A percentile compares a stretch with the other conserved stretches of the same genome.
Evolutionary conservation across 2,888 invertebrate species (phyloP).

Genomic region (Brachypterus glaber): DNA sequence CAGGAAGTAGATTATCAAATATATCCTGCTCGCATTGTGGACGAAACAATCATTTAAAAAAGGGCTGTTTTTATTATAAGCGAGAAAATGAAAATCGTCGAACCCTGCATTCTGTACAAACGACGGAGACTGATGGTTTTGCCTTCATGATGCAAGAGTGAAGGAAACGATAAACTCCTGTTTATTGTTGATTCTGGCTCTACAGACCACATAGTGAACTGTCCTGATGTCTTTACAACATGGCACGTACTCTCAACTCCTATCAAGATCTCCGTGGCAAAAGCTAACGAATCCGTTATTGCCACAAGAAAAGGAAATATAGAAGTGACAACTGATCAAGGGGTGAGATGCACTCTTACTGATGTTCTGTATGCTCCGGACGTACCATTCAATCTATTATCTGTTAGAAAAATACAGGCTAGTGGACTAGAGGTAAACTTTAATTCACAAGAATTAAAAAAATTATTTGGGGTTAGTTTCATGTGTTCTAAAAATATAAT

Average conservation of each 20-base stretch:
- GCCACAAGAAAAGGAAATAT: conserved; percentile 2
- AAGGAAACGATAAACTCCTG: background rate
- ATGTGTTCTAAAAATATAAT: background rate
- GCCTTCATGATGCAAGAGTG: background rate
- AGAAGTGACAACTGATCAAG: background rate
- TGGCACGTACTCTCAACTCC: background rate
- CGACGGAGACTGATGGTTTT: background rate
- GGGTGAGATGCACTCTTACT: background rate
- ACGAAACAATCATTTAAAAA: conserved; percentile 7
- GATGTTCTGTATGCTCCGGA: conserved; percentile 29
- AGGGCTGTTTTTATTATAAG: conserved; percentile 24
- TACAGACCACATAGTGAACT: background rate
- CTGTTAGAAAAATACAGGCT: conserved; percentile 20
- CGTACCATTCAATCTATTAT: conserved; percentile 27
- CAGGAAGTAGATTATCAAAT: conserved; percentile 6
- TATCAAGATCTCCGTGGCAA: conserved; percentile 1
- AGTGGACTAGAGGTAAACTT: conserved; percentile 15
- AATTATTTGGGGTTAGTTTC: conserved; percentile 6
- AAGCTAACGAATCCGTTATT: background rate
- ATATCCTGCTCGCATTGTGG: conserved; percentile 15
- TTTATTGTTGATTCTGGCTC: background rate
- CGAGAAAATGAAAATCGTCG: conserved; percentile 16
- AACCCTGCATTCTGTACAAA: conserved; percentile 10
- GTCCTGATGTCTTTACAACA: background rate
- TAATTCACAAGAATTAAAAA: conserved; percentile 8